Base-by-base conservation (phyloP, 2,888 invertebrate genomes). In the Agrilus mali region DNA sequence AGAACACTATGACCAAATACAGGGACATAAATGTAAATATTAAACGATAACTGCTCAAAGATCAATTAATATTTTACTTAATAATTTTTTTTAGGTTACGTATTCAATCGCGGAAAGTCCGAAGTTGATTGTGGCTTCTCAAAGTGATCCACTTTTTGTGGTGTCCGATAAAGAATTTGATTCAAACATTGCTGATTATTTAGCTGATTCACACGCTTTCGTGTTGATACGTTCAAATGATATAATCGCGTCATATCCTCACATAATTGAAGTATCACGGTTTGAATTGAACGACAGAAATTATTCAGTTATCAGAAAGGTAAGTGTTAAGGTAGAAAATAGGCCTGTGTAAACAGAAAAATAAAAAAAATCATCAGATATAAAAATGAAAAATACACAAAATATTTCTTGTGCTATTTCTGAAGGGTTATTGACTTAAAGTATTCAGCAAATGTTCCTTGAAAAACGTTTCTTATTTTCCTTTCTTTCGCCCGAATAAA, bases 251-350 rank as follows among this genome's bases (percentile, higher is more conserved):
- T 42, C 53, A 1, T 50, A 55, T 45, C 44, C 53, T 1, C 41
- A 56, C 33, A 47, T 63, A 39, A 47, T 54, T 1, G 49, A 58
- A 44, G 53, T 65, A 3, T 58, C 58, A 8, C 53, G 55, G 40
- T 61, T 62, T 40, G 50, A 41, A 33, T 50, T 58, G 4, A 50
- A 55, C 22, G 51, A 50, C 5, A 47, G 53, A 33, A 50, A 45
- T 33, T 66, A 66, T 50, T 58, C 60, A 0, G 49, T 66, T 40
- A 39, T 64, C 6, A 56, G 57, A 43, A 61, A 56, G 56, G 60
- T 60, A 55, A 49, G 45, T 38, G n/a, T n/a, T n/a, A n/a, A n/a
- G n/a, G n/a, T n/a, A n/a, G n/a, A n/a, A n/a, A n/a, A n/a, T n/a
- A n/a, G n/a, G n/a, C n/a, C n/a, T 17, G 17, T 17, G 17, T 17